phyloP scores from a whole-genome alignment of 2,888 invertebrate species.

The Kryphioiulus occultus region DNA sequence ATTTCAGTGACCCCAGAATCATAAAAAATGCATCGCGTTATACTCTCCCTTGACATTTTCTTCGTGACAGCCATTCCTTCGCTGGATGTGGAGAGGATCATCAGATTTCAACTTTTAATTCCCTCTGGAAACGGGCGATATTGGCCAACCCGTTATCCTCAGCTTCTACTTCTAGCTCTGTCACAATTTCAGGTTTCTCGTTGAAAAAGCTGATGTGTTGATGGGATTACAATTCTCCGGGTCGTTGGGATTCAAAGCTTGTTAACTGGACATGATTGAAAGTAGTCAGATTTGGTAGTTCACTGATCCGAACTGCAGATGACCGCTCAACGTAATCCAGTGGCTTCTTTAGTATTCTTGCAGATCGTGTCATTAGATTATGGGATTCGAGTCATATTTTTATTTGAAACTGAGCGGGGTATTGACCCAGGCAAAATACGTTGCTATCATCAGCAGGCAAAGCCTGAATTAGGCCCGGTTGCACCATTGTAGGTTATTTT shows the following conservation, averaged over 20 bases:
- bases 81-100: neutral
- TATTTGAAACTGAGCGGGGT: neutral
- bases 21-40: neutral
- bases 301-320: constrained; percentile 9
- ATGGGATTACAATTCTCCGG: constrained; percentile 21
- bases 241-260: neutral
- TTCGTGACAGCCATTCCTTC: neutral
- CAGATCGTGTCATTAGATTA: constrained; percentile 32
- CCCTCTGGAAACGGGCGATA: constrained; percentile 16
- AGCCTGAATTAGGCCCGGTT: too few relatives aligned
- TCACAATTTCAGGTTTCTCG: neutral
- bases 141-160: neutral
- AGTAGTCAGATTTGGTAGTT: constrained; percentile 7
- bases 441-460: neutral
- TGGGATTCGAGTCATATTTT: neutral
- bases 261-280: constrained; percentile 26
- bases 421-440: neutral
- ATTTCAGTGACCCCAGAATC: neutral
- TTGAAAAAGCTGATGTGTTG: neutral
- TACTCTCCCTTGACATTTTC: neutral
- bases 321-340: neutral
- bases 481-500: too few relatives aligned
- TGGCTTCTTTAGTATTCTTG: constrained; percentile 6
- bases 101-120: constrained; percentile 25
- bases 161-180: neutral